Evolutionary conservation across 2,113 vertebrate species (phyloP), one percentile per base, ranked within the genome.

Genomic region (Podocnemis expansa): DNA sequence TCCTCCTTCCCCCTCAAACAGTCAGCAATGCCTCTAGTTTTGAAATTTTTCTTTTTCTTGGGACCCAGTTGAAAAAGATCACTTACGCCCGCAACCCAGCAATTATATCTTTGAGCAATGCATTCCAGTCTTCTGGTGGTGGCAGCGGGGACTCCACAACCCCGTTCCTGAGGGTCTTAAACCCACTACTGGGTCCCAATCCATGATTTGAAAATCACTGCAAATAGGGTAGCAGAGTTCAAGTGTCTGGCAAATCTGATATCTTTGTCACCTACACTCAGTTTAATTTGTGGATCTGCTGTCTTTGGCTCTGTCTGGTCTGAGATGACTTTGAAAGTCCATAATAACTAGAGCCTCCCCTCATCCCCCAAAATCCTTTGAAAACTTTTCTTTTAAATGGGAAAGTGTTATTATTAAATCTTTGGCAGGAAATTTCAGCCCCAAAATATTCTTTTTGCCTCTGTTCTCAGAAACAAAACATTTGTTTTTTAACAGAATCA

Each of bases 311-410:
- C 0, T 84, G 67, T 92, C 38, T 79, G 21, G 83, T 47, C 75
- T 82, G 58, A 94, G 63, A 75, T 93, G 21, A 3, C 31, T 94
- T 91, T 17, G 10, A 29, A 93, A 95, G 85, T 2, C 11, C 6
- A 0, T 80, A 31, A 47, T 76, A 70, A 9, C 82, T 84, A 76
- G 88, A 80, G 91, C 11, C 51, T 49, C 82, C 56, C 81, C 91
- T 49, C 47, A n/a, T n/a, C 88, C n/a, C 41, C 25, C 78, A 96
- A 8, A 87, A 91, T 94, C 93, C 22, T 16, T n/a, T 80, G 87
- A 93, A 83, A 93, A 87, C 52, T 10, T 76, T 43, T 91, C 84
- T 89, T 47, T 52, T 87, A 89, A 91, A 22, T 38, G 8, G 82
- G 60, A 76, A 93, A 79, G 54, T 31, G 49, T 90, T 94, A 22